Conservation (phyloP, 2,888 invertebrate species). For the Gari tellinella region DNA sequence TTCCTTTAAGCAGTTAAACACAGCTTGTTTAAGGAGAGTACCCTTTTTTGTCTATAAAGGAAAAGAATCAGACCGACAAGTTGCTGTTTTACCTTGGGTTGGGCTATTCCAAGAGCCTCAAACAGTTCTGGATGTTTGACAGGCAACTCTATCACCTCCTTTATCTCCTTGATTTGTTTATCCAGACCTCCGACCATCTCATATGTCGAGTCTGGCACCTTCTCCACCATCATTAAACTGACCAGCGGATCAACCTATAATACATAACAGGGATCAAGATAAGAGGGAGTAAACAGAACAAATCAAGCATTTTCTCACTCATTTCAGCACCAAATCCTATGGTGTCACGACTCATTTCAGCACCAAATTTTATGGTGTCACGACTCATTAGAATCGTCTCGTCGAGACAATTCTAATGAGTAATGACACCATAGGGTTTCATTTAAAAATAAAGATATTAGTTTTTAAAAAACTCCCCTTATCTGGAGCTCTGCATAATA, state of each 20-base stretch:
- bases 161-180: constrained; percentile 99
- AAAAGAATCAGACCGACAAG: not conserved
- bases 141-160: constrained; percentile 99
- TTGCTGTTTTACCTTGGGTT: constrained; percentile 90
- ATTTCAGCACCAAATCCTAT: no score
- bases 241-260: constrained; percentile 96
- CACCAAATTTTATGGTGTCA: no score
- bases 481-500: no score
- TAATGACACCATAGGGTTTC: no score
- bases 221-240: constrained; percentile 99
- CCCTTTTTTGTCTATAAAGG: not conserved
- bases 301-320: no score
- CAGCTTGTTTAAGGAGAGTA: not conserved
- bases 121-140: constrained; percentile 99
- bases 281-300: no score
- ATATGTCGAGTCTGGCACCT: constrained; percentile 99
- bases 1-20: not conserved
- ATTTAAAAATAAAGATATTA: no score
- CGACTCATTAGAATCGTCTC: no score
- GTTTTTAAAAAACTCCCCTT: no score
- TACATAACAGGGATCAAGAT: no score
- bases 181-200: constrained; percentile 99
- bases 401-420: no score
- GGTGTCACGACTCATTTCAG: no score
- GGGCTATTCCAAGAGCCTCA: constrained; percentile 99